phyloP scores from a whole-genome alignment of 35 echinoderm and acorn worm species.

The Acanthaster planci region DNA sequence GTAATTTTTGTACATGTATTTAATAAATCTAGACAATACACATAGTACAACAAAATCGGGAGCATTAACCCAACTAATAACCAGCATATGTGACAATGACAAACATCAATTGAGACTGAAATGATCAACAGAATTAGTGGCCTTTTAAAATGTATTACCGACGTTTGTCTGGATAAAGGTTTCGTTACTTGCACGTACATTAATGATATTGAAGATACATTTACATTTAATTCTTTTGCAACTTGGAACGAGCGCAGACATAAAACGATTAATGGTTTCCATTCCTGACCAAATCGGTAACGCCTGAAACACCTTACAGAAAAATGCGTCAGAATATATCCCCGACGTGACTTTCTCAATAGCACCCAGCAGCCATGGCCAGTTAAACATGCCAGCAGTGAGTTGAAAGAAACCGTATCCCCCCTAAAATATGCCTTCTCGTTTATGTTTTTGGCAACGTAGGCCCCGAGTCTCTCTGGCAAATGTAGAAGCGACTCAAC shows the following conservation, averaged over 20 bases:
- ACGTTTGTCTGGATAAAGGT: not conserved
- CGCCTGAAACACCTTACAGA: not conserved
- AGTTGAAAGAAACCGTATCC: no score
- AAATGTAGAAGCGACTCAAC: no score
- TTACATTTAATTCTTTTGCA: not conserved
- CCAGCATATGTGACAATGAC: not conserved
- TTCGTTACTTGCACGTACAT: not conserved
- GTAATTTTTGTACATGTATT: constrained; percentile 22
- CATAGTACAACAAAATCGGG: constrained; percentile 22
- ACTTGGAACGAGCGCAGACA: not conserved
- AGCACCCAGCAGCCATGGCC: not conserved
- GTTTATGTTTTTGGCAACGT: no score
- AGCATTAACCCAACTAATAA: not conserved
- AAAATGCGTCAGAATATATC: not conserved
- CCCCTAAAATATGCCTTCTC: no score
- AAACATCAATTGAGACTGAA: not conserved
- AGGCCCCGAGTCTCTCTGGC: no score
- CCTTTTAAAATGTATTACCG: not conserved
- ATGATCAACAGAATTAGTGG: not conserved
- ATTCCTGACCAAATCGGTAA: not conserved
- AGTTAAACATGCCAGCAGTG: not conserved
- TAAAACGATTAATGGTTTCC: not conserved
- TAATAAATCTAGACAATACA: constrained; percentile 26
- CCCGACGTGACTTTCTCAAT: not conserved
- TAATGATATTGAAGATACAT: not conserved